Conservation (phyloP, 2,113 vertebrate genomes). For the Leucoraja erinaceus region DNA sequence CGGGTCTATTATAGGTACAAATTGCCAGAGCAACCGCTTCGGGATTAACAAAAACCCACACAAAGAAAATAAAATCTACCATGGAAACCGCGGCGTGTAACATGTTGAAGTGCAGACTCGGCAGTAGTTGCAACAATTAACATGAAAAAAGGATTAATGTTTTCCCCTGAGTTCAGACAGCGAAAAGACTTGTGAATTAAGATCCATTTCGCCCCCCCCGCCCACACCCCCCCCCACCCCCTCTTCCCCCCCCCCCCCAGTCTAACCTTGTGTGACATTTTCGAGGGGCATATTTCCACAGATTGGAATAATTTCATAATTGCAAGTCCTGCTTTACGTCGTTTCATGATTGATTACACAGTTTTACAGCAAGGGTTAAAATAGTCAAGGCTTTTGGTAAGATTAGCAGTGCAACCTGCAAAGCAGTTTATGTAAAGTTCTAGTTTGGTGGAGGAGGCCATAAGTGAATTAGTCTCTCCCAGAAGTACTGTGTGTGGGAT, state of each 20-base stretch:
- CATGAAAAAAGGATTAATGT: background rate
- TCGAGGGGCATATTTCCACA: background rate
- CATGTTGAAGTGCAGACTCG: background rate
- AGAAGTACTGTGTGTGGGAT: background rate
- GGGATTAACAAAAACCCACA: background rate
- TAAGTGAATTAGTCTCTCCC: background rate
- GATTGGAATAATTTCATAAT: background rate
- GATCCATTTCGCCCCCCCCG: background rate
- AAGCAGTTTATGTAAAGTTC: background rate
- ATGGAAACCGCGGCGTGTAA: slow-evolving; percentile 11
- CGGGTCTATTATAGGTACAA: background rate
- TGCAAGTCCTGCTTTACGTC: background rate
- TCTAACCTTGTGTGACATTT: background rate
- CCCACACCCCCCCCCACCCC: background rate
- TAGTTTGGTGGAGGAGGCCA: background rate
- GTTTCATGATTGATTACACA: background rate
- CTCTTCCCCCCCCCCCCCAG: background rate
- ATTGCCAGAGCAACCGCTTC: slow-evolving; percentile 23
- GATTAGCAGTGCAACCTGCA: background rate
- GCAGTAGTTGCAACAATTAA: slow-evolving; percentile 4
- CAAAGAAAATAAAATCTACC: background rate
- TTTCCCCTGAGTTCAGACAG: background rate
- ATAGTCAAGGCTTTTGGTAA: background rate
- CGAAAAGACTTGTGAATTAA: background rate
- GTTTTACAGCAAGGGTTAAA: background rate